Evolutionary conservation across 2,888 invertebrate species (phyloP), one percentile per base, ranked within the genome.

Genomic region (Epinotia ramella): DNA sequence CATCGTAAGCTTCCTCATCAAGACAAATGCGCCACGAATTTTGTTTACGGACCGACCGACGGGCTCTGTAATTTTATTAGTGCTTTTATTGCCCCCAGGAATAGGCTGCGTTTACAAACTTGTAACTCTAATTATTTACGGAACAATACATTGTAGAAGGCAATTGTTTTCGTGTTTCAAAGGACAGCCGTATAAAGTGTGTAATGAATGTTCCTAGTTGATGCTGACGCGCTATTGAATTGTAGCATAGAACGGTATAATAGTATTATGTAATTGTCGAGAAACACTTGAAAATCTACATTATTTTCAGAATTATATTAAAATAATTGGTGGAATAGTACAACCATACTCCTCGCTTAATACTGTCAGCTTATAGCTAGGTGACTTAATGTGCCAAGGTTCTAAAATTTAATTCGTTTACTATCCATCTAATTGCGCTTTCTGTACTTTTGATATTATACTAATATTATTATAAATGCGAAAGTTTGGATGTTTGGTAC

Each of bases 1-100:
- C 44, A 46, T 63, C 68, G 56, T 76, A 70, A 59, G n/a, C 68
- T 60, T 44, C 18, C 59, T 75, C 74, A 75, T 75, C 70, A 75
- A 70, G 75, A 71, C 53, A 57, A 71, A 75, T 66, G 70, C 46
- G 73, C 68, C 53, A 57, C 63, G 49, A 69, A 64, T 57, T 73
- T 68, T 60, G 60, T 73, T 73, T 68, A 68, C 33, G 49, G 56
- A 66, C 66, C 68, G 13, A 66, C 73, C 59, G 66, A 66, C 33
- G 69, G 18, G 49, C 53, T 59, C 53, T 40, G 65, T 70, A 65
- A 75, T 75, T 75, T 75, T 75, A 70, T 70, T 70, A 70, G 13
- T 53, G 65, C 65, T 53, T 72, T 76, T 76, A 68, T 44, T 53
- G 16, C 68, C 66, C 65, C 11, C 46, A 60, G 65, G 46, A 65